A percentile compares a stretch with the other conserved stretches of the same genome.
phyloP scores from a whole-genome alignment of 2,797 vertebrate species.

The Streptopelia turtur region DNA sequence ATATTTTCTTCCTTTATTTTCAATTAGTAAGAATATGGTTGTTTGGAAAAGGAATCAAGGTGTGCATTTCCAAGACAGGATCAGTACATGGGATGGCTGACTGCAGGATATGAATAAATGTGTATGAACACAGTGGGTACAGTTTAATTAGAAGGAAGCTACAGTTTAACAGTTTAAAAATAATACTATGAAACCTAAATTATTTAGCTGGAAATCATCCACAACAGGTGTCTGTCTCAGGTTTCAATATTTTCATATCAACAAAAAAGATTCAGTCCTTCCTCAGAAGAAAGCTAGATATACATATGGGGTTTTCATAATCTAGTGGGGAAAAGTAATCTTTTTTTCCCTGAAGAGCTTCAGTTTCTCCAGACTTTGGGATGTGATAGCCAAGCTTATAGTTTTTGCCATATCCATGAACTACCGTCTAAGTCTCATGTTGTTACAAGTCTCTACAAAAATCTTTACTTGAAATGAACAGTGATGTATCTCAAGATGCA shows the following conservation, averaged over 20 bases:
- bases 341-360: neutral
- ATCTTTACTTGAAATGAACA: neutral
- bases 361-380: neutral
- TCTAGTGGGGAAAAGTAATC: accelerated
- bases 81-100: neutral
- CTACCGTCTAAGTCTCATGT: neutral
- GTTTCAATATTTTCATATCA: neutral
- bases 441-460: neutral
- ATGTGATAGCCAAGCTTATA: neutral
- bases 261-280: neutral
- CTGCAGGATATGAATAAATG: neutral
- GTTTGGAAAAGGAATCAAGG: neutral
- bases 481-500: neutral
- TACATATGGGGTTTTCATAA: neutral
- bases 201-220: neutral
- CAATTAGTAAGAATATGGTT: neutral
- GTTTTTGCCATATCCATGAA: neutral
- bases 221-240: neutral
- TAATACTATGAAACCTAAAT: neutral
- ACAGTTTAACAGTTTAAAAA: neutral
- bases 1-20: neutral
- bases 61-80: neutral
- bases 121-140: neutral
- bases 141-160: neutral
- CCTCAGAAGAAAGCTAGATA: neutral